Percentiles rank a stretch among this genome's conserved stretches.
Evolutionary conservation across 2,888 invertebrate genomes (phyloP).

Genomic region (Malthinus flaveolus): DNA sequence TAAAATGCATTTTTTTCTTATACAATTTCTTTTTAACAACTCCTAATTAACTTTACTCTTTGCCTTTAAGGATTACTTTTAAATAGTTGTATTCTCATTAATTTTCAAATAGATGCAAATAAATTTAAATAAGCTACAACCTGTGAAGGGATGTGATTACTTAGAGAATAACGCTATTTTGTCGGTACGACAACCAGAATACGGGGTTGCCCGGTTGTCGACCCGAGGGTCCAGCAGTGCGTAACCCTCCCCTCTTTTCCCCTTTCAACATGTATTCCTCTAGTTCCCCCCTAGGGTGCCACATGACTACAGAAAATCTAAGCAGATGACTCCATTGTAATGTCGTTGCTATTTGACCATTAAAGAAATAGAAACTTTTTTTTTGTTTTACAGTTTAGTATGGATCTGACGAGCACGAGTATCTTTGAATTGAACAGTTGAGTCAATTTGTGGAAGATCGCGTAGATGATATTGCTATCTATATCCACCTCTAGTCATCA

Average conservation of each 20-base stretch:
- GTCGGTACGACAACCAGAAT: constrained; percentile 22
- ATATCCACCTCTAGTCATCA: not conserved
- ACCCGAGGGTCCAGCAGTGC: constrained; percentile 42
- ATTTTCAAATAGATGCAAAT: constrained; percentile 14
- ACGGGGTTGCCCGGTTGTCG: constrained; percentile 49
- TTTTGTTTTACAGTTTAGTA: constrained; percentile 11
- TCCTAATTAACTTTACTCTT: not conserved
- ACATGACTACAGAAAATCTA: constrained; percentile 19
- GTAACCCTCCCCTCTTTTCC: constrained; percentile 38
- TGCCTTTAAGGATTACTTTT: not conserved
- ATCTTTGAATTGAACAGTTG: not conserved
- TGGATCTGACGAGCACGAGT: not conserved
- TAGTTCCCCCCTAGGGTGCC: constrained; percentile 21
- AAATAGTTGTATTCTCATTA: not conserved
- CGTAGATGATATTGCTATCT: not conserved
- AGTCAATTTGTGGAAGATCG: not conserved
- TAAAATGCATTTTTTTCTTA: too few relatives aligned
- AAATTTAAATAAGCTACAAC: constrained; percentile 14
- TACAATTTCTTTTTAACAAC: too few relatives aligned
- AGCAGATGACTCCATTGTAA: constrained; percentile 32
- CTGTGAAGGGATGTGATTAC: constrained; percentile 30
- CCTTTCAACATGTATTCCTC: constrained; percentile 26
- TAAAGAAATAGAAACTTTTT: constrained; percentile 22
- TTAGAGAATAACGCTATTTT: constrained; percentile 25
- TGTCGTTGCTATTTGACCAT: constrained; percentile 31